Evolutionary conservation across 2,113 vertebrate species (phyloP), one percentile per base, ranked within the genome.

Genomic region (Neodon shergylaensis): DNA sequence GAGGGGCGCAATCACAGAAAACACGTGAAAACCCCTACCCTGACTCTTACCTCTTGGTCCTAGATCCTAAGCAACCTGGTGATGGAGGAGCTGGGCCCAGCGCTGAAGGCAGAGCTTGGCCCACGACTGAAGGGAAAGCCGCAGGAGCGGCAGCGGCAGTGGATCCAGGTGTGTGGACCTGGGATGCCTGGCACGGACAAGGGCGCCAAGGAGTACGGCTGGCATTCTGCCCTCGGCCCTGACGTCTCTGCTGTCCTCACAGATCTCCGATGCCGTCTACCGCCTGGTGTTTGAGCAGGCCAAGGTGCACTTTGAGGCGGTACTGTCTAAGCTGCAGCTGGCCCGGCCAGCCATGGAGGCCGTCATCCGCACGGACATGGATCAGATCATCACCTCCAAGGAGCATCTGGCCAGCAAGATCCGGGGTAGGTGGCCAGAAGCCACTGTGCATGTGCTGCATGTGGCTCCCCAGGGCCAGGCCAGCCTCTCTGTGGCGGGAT

Each of bases 331-430:
- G 81, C 99, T 99, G 0, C 99, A 99, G 91, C 96, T 87, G 52
- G 98, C 98, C 73, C 96, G 98, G 90, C 98, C 99, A 0, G 97
- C 98, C 82, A 98, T 99, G 98, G 99, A 99, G 96, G 98, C 99
- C 17, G 98, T 98, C 95, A 99, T 99, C 95, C 99, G 99, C 90
- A 99, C 99, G 0, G 99, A 99, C 98, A 99, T 99, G 99, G 99
- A 99, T 98, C 99, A 99, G 98, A 99, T 99, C 97, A 99, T 99
- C 98, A 99, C 99, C 33, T 99, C 99, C 33, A 99, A 99, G 98
- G 99, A 99, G 96, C 99, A 99, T 47, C 97, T 99, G 97, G 99
- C 98, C 98, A 99, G 98, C 99, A 99, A 99, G 98, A 99, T 99
- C 97, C 98, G 98, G 98, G 99, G 99, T 99, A 36, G 91, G 94